These are phyloP conservation scores for Sarcophaga caerulescens DNA, from an alignment of 2,888 invertebrate species.

Conservation along the genomic window DNA sequence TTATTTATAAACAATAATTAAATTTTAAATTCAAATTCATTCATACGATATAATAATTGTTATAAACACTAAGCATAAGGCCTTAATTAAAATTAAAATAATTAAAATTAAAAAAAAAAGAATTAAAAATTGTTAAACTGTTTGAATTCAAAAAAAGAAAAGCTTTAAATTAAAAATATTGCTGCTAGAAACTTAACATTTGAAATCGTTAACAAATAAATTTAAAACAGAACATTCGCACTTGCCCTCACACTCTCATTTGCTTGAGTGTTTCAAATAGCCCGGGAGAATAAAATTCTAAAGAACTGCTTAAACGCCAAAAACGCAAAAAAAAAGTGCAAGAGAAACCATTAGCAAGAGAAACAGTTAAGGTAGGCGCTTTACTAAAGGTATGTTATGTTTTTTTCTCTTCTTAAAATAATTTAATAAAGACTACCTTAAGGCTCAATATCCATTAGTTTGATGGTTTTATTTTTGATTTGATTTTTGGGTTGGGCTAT, in stretches of 20 bases:
- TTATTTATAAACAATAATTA: slow-evolving; percentile 33
- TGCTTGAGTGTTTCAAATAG: background rate
- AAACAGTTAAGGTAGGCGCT: background rate
- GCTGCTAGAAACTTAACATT: background rate
- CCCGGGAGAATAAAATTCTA: background rate
- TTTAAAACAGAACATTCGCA: background rate
- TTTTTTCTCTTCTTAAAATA: background rate
- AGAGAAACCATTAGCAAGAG: background rate
- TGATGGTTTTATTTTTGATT: background rate
- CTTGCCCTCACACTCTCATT: background rate
- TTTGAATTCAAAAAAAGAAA: background rate
- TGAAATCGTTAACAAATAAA: background rate
- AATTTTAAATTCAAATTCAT: background rate
- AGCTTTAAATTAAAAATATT: slow-evolving; percentile 7
- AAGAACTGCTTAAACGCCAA: background rate
- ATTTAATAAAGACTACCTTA: background rate
- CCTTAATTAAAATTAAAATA: background rate
- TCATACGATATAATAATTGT: slow-evolving; percentile 16
- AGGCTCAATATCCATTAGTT: background rate
- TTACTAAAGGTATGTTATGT: background rate
- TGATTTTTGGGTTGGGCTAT: background rate
- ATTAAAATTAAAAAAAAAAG: background rate
- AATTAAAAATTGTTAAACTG: slow-evolving; percentile 22
- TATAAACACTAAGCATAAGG: slow-evolving; percentile 6
- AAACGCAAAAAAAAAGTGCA: background rate